Percentiles rank a stretch among this genome's conserved stretches.
Conservation (phyloP, 1,140 invertebrate genomes). For the Nasonia longicornis region DNA sequence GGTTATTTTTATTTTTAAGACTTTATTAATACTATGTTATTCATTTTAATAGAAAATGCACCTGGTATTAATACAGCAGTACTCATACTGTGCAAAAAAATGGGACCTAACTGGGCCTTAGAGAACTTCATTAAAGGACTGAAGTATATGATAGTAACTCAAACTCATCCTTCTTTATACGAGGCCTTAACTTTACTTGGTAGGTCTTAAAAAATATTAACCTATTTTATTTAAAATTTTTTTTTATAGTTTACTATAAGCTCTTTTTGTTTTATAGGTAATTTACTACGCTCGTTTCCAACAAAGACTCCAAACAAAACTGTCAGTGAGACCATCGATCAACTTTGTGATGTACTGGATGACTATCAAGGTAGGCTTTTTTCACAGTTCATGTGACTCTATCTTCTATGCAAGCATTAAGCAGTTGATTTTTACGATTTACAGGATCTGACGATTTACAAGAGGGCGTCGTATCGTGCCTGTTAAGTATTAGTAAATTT, state of each 20-base stretch:
- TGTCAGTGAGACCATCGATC: constrained; percentile 55
- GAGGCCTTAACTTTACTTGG: constrained; percentile 58
- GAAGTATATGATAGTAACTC: constrained; percentile 57
- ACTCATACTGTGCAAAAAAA: constrained; percentile 59
- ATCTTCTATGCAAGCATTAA: neutral
- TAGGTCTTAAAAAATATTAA: constrained; percentile 44
- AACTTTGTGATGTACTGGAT: constrained; percentile 57
- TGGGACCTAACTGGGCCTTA: constrained; percentile 56
- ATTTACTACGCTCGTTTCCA: constrained; percentile 57
- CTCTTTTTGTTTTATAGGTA: constrained; percentile 52
- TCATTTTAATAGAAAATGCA: constrained; percentile 48
- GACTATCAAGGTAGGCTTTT: constrained; percentile 51
- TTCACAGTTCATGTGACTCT: neutral
- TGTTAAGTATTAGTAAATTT: constrained; percentile 56
- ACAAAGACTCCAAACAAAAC: constrained; percentile 43
- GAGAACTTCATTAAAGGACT: constrained; percentile 58
- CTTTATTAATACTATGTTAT: constrained; percentile 18
- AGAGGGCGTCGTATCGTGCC: constrained; percentile 59
- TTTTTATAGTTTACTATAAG: constrained; percentile 21
- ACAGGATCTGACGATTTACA: constrained; percentile 57
- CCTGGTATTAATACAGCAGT: constrained; percentile 53
- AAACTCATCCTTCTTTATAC: constrained; percentile 52
- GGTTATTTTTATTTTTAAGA: neutral
- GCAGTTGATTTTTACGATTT: neutral
- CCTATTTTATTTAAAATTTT: constrained; percentile 19